Evolutionary conservation across 2,113 vertebrate species (phyloP).

Genomic region (Peromyscus polionotus): DNA sequence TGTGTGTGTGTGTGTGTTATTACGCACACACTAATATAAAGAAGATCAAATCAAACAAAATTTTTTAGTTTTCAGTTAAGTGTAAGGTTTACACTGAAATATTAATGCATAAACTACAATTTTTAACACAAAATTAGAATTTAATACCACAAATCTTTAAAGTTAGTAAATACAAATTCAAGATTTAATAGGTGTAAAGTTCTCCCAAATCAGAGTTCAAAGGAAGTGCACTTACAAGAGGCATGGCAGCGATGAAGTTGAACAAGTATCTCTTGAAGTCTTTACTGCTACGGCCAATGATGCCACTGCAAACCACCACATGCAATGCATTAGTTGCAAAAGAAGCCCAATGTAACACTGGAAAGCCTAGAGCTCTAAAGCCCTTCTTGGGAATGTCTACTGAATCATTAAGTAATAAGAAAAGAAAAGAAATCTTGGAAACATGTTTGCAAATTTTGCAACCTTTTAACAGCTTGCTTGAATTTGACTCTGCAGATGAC

Average conservation of each 20-base stretch:
- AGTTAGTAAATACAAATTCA: constrained; percentile 54
- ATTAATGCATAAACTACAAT: constrained; percentile 46
- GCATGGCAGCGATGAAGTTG: constrained; percentile 99
- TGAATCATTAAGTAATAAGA: constrained; percentile 16
- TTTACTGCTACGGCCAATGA: constrained; percentile 97
- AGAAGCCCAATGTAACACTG: constrained; percentile 70
- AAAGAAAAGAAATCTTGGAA: constrained; percentile 34
- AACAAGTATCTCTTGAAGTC: constrained; percentile 98
- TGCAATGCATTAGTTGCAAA: constrained; percentile 87
- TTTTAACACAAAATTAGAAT: constrained; percentile 49
- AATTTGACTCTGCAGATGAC: constrained; percentile 1
- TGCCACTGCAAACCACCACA: constrained; percentile 96
- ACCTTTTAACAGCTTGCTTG: constrained; percentile 29
- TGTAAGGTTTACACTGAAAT: constrained; percentile 31
- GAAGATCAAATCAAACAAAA: neutral
- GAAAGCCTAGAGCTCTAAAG: constrained; percentile 57
- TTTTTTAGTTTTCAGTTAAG: neutral
- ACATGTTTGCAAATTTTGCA: neutral
- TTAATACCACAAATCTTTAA: constrained; percentile 56
- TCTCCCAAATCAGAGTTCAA: neutral
- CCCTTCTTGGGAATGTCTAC: constrained; percentile 48
- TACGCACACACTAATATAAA: neutral
- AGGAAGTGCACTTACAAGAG: constrained; percentile 93
- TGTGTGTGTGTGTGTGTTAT: neutral
- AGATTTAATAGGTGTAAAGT: constrained; percentile 43